Evolutionary conservation across 2,113 vertebrate genomes (phyloP), one percentile per base, ranked within the genome.

Genomic region (Pantherophis guttatus): DNA sequence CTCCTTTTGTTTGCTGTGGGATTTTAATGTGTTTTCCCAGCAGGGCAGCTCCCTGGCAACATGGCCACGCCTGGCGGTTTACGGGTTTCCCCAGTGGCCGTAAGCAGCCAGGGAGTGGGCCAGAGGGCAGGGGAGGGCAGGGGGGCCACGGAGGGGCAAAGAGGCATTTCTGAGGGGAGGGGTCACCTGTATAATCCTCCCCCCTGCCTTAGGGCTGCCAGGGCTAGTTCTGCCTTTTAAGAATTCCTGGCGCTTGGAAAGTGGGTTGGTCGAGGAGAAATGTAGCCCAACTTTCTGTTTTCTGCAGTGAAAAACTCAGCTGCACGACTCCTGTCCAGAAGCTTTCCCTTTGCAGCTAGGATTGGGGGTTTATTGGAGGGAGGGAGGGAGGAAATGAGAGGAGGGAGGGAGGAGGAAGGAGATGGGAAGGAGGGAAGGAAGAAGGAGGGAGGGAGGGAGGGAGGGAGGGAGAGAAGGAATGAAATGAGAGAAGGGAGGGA

Each of bases 381-480:
- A 23, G 57, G 24, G 3, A 29, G 58, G 21, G 17, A 59, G 58
- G 23, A 2, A 1, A 58, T 48, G 57, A 24, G 23, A 0, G 57
- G 6, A 11, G 10, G 26, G 13, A 1, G 9, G 44, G 44, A 48
- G 44, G 44, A 48, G 44, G 4, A 5, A 48, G 11, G 26, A 65
- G 21, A 23, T 21, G 57, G 57, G 19, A 58, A 57, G 5, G 55
- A 57, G 55, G 21, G 19, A 58, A 23, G 19, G 19, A 58, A 23
- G 1, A 58, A 15, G 62, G 62, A 65, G 0, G 3, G 5, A 1
- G 15, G 54, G 0, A 57, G 17, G 19, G 11, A 70, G 1, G 62
- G 24, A 24, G 1, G 3, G 26, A 5, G 1, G 5, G 1, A 54
- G 10, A 8, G 23, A 10, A 21, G 6, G 57, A 21, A 62, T 0